These are phyloP conservation scores for Silurus aristotelis DNA, from an alignment of 2,797 vertebrate species.

Conservation along the genomic window DNA sequence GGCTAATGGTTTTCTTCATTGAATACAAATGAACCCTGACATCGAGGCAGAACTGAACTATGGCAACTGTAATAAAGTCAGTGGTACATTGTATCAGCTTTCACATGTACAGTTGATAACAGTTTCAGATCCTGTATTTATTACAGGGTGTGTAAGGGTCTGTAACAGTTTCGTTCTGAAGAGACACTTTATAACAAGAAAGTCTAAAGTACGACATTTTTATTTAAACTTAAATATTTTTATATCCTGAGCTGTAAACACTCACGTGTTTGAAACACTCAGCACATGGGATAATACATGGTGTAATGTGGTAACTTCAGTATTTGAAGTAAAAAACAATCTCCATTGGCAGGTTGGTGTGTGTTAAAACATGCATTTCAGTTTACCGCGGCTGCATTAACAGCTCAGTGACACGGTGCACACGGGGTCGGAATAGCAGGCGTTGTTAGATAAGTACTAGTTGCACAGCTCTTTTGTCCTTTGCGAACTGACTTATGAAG, in stretches of 20 bases:
- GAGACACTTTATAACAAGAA: neutral
- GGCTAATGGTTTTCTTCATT: conserved; percentile 35
- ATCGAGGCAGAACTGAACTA: conserved; percentile 90
- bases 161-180: neutral
- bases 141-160: neutral
- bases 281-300: neutral
- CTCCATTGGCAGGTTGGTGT: neutral
- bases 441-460: no score
- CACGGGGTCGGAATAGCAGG: no score
- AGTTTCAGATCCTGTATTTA: neutral
- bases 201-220: neutral
- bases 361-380: neutral
- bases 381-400: neutral
- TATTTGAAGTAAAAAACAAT: neutral
- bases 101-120: conserved; percentile 1
- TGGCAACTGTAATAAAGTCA: conserved; percentile 82
- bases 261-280: neutral
- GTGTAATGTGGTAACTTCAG: neutral
- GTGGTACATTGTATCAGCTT: conserved; percentile 39
- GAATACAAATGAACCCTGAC: conserved; percentile 78
- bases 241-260: neutral
- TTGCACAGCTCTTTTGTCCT: no score
- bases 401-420: no score
- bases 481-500: no score
- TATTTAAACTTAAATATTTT: neutral